Percentiles rank a stretch among this genome's conserved stretches.
Conservation (phyloP, 2,888 invertebrate genomes). For the Biston stratarius region DNA sequence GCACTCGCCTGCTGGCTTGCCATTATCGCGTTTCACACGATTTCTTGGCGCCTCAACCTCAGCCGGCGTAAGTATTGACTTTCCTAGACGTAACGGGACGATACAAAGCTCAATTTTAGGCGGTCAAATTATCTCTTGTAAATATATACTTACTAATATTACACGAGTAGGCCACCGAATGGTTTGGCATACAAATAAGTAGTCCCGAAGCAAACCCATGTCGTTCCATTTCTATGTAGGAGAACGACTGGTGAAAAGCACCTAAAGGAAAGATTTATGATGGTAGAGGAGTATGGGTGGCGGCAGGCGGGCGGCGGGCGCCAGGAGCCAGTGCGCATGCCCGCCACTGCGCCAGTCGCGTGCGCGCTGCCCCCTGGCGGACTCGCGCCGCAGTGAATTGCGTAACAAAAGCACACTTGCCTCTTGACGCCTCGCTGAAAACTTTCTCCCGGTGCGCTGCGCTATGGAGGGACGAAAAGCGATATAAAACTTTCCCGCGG, state of each 20-base stretch:
- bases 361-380: conserved; percentile 84
- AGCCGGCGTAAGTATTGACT: conserved; percentile 65
- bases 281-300: conserved; percentile 33
- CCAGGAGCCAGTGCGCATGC: conserved; percentile 76
- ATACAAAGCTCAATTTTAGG: background rate
- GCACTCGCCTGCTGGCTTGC: conserved; percentile 66
- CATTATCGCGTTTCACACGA: conserved; percentile 73
- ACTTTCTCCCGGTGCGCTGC: conserved; percentile 77
- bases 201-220: conserved; percentile 19
- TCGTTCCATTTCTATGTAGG: conserved; percentile 35
- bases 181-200: conserved; percentile 33
- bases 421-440: conserved; percentile 77
- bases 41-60: conserved; percentile 73
- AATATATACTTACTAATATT: background rate
- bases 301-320: conserved; percentile 44
- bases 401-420: conserved; percentile 84
- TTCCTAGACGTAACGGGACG: conserved; percentile 52
- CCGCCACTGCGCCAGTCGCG: conserved; percentile 84
- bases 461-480: conserved; percentile 74
- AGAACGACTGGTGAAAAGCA: conserved; percentile 53
- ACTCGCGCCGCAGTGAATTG: conserved; percentile 81
- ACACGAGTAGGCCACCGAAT: conserved; percentile 8
- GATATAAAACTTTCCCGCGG: conserved; percentile 80
- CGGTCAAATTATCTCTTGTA: background rate
- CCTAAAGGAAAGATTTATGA: conserved; percentile 60